phyloP scores from a whole-genome alignment of 1,140 invertebrate species.

The Brachionus rubens region DNA sequence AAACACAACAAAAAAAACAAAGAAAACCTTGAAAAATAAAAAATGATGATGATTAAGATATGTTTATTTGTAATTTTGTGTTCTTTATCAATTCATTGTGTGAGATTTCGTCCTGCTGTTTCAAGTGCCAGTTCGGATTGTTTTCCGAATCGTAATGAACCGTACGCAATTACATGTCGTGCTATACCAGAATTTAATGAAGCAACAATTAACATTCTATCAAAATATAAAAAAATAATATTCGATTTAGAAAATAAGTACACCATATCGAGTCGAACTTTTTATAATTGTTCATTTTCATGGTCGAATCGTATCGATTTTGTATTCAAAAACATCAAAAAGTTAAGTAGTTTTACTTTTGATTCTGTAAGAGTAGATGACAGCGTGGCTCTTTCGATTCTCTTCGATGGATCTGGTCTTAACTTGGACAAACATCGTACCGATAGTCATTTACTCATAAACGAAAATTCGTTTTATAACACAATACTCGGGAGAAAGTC shows the following conservation, averaged over 20 bases:
- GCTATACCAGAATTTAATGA: not conserved
- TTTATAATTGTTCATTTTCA: slow-evolving; percentile 33
- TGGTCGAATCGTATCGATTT: slow-evolving; percentile 3
- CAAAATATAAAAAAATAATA: slow-evolving; percentile 25
- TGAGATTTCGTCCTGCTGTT: not conserved
- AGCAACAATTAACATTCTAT: not conserved
- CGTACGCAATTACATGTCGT: not conserved
- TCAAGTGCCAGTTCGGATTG: not conserved
- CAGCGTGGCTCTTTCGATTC: not conserved
- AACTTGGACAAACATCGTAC: slow-evolving; percentile 11
- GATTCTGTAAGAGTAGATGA: slow-evolving; percentile 9
- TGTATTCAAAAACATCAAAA: slow-evolving; percentile 29
- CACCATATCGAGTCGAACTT: not conserved
- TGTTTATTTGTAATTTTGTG: not conserved
- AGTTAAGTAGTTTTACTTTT: slow-evolving; percentile 18
- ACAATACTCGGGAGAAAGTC: slow-evolving; percentile 3
- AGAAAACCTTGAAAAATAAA: too few relatives aligned
- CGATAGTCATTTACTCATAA: not conserved
- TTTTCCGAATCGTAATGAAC: slow-evolving; percentile 4
- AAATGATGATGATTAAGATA: not conserved
- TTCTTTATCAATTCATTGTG: not conserved
- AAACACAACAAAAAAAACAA: too few relatives aligned
- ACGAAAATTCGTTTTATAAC: slow-evolving; percentile 13
- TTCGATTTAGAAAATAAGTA: slow-evolving; percentile 36
- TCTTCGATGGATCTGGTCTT: slow-evolving; percentile 6